Evolutionary conservation across 2,113 vertebrate species (phyloP).

Genomic region (Phoxinus phoxinus): DNA sequence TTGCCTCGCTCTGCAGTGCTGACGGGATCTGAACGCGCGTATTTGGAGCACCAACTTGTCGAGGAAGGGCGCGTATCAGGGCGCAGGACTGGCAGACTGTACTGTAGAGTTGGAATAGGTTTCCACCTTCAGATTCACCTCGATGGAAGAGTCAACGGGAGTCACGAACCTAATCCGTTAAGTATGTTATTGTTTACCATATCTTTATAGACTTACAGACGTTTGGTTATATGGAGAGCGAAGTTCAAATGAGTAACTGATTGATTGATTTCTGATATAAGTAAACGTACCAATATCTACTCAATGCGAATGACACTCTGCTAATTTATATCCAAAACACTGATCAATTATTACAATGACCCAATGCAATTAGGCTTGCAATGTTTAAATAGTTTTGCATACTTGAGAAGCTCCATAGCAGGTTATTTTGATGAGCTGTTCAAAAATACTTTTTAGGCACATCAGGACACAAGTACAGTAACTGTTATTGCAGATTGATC

Average conservation of each 20-base stretch:
- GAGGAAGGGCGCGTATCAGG: slow-evolving; percentile 76
- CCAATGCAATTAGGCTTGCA: neutral
- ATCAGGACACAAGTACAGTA: neutral
- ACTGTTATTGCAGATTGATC: neutral
- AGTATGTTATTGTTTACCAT: slow-evolving; percentile 81
- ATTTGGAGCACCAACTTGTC: slow-evolving; percentile 71
- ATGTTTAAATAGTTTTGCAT: neutral
- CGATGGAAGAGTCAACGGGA: slow-evolving; percentile 94
- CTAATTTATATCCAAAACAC: neutral
- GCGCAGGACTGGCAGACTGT: slow-evolving; percentile 91
- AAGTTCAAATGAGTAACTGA: neutral
- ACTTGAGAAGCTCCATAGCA: neutral
- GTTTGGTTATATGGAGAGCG: neutral
- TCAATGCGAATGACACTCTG: neutral
- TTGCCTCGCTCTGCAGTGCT: slow-evolving; percentile 74
- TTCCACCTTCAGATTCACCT: slow-evolving; percentile 97
- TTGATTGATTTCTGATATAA: neutral
- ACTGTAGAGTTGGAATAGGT: slow-evolving; percentile 94
- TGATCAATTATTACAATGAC: neutral
- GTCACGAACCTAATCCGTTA: slow-evolving; percentile 87
- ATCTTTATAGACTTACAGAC: neutral
- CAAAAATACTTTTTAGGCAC: neutral
- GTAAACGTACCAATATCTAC: neutral
- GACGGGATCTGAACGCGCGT: slow-evolving; percentile 68
- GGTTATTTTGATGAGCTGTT: neutral